Base-by-base conservation (phyloP, 2,797 vertebrate genomes). In the Pipistrellus pygmaeus region DNA sequence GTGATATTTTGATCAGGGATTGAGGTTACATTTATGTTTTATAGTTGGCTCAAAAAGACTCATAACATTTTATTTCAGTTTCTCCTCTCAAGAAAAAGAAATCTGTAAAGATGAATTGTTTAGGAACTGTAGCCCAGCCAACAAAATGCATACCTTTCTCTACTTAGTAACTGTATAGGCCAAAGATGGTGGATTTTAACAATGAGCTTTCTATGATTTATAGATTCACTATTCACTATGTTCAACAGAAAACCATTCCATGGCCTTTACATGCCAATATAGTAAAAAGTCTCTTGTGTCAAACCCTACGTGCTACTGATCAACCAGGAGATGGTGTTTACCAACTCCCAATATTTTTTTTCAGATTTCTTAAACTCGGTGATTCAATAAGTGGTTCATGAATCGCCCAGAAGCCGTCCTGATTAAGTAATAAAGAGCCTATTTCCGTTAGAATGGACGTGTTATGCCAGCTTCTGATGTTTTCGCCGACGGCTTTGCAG, bases 351-450 rank as follows among this genome's bases (percentile, higher is more conserved):
- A 80, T 96, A 97, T 95, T 95, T 96, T 97, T 95, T 95, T 96
- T 73, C 95, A 95, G 84, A 96, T 96, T 97, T 97, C 91, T 96
- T 90, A 96, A 97, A 96, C 77, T 97, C 97, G 90, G 88, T 66
- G 95, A 97, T 75, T 96, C 96, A 96, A 57, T 97, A 97, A 97
- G 97, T 97, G 97, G 97, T 97, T 97, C 97, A 97, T 97, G 97
- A 96, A 97, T 98, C 96, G 80, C 84, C 91, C 96, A 94, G 96
- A 97, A 97, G 62, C n/a, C 23, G 90, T 85, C 83, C 64, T 71
- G 35, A 95, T 97, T 97, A 97, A 97, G 94, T 97, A 90, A 96
- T 97, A 97, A 95, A 97, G 96, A 96, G 96, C 86, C 89, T 89
- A 51, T 96, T 96, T 96, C 90, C 97, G 77, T 97, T 96, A 81